phyloP scores from a whole-genome alignment of 2,113 vertebrate genomes.

The Chamaea fasciata region DNA sequence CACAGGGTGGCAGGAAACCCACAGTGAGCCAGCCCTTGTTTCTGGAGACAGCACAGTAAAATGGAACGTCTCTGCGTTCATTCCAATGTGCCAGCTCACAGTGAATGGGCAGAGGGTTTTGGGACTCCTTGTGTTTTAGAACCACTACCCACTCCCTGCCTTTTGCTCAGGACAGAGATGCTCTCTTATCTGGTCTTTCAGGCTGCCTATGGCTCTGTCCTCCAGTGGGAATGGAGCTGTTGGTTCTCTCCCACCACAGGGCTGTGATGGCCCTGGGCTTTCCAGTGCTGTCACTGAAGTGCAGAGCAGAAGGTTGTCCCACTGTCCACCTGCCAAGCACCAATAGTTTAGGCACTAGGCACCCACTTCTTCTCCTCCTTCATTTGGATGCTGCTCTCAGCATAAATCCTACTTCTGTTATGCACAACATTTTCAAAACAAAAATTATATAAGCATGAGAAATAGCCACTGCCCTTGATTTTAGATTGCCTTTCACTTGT shows the following conservation, averaged over 20 bases:
- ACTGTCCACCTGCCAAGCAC: not conserved
- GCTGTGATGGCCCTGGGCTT: not conserved
- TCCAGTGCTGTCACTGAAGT: rapidly evolving
- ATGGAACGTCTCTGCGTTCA: not conserved
- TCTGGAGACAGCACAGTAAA: not conserved
- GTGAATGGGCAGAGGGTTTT: not conserved
- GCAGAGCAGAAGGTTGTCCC: not conserved
- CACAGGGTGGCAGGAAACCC: not conserved
- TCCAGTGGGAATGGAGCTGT: not conserved
- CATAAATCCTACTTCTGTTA: not conserved
- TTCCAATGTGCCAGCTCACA: not conserved
- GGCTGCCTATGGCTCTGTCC: not conserved
- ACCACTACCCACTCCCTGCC: not conserved
- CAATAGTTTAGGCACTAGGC: not conserved
- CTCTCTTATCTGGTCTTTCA: not conserved
- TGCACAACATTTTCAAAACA: not conserved
- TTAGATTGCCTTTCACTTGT: not conserved
- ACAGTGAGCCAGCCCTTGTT: not conserved
- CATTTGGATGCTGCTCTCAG: not conserved
- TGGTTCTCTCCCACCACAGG: rapidly evolving
- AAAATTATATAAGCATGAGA: not conserved
- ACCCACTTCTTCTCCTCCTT: not conserved
- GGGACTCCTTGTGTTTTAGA: not conserved
- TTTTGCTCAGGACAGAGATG: not conserved
- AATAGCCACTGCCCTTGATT: not conserved